These are phyloP conservation scores for Scaptomyza hsui DNA, from an alignment of 1,140 invertebrate species.

Conservation along the genomic window DNA sequence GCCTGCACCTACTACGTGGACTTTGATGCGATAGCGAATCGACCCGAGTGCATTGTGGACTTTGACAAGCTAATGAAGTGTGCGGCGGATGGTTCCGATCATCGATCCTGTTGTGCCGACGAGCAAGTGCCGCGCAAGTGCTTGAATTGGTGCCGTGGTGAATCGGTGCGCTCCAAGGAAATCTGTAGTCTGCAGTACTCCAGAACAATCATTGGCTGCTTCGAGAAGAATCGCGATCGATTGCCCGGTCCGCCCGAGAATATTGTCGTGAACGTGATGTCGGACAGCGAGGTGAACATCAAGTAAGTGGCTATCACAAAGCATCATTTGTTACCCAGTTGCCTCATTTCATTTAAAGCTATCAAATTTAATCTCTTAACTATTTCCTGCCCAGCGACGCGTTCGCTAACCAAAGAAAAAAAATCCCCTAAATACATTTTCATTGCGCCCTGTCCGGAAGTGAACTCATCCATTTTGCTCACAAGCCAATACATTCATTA, in stretches of 20 bases:
- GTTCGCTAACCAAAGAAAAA: slow-evolving; percentile 20
- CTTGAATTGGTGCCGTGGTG: slow-evolving; percentile 89
- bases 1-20: slow-evolving; percentile 92
- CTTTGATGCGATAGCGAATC: slow-evolving; percentile 91
- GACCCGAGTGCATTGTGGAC: slow-evolving; percentile 90
- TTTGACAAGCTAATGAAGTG: slow-evolving; percentile 94
- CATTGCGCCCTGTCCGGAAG: slow-evolving; percentile 55
- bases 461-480: slow-evolving; percentile 74
- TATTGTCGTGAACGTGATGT: slow-evolving; percentile 86
- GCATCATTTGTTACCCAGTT: neutral
- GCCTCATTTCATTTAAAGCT: slow-evolving; percentile 31
- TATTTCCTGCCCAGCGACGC: slow-evolving; percentile 21
- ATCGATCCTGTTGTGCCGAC: slow-evolving; percentile 90
- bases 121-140: slow-evolving; percentile 90
- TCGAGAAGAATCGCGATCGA: slow-evolving; percentile 90
- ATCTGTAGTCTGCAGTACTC: slow-evolving; percentile 90
- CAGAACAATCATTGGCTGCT: slow-evolving; percentile 90
- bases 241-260: slow-evolving; percentile 92
- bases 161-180: slow-evolving; percentile 87
- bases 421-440: slow-evolving; percentile 57
- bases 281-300: slow-evolving; percentile 77
- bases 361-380: slow-evolving; percentile 50
- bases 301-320: slow-evolving; percentile 53
- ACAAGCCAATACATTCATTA: slow-evolving; percentile 78
- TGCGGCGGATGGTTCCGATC: slow-evolving; percentile 91